Evolutionary conservation across 2,113 vertebrate genomes (phyloP).

Genomic region (Cercopithecus mona): DNA sequence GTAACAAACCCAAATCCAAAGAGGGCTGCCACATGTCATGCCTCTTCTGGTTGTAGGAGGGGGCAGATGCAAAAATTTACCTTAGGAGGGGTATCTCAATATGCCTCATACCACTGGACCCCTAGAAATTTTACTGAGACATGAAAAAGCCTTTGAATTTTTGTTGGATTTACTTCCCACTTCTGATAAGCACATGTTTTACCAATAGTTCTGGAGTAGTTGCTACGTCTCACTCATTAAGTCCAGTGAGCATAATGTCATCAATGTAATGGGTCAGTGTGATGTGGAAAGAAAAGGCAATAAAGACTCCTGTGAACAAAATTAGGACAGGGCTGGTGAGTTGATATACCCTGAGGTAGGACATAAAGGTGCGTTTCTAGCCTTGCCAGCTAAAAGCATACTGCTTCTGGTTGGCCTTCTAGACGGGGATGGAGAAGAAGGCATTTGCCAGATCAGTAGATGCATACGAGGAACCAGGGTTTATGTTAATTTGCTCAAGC

Average conservation of each 20-base stretch:
- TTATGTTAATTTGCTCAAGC: background rate
- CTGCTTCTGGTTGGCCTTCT: background rate
- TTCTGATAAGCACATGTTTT: background rate
- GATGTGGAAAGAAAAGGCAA: background rate
- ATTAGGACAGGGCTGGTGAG: background rate
- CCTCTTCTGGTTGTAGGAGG: too few species aligned
- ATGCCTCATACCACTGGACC: background rate
- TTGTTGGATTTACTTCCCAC: background rate
- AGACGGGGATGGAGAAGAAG: background rate
- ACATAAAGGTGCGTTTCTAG: background rate
- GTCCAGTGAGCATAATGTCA: background rate
- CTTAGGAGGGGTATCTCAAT: background rate
- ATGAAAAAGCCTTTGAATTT: background rate
- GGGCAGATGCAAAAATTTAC: background rate
- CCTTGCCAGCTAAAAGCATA: background rate
- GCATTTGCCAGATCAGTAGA: background rate
- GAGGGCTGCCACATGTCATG: too few species aligned
- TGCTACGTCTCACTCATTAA: background rate
- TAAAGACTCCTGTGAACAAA: background rate
- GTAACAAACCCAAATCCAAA: background rate
- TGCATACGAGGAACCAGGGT: background rate
- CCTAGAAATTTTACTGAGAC: background rate
- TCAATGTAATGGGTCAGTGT: background rate
- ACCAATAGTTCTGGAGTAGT: background rate
- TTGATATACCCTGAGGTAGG: background rate